Conservation (phyloP, 2,113 vertebrate species). For the Diadophis punctatus region DNA sequence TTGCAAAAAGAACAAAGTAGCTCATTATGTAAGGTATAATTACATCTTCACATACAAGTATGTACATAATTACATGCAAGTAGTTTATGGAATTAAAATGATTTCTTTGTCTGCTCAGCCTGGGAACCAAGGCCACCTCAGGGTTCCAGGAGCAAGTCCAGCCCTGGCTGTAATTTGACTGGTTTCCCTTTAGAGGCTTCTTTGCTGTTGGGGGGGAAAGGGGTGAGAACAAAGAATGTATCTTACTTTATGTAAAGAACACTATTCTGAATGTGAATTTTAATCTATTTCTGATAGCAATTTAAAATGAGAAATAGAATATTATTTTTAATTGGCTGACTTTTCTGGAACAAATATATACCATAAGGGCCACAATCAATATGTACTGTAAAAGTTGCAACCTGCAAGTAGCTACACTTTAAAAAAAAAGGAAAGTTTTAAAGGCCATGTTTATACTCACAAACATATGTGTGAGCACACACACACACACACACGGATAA, state of each 20-base stretch:
- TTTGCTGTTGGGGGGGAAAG: not conserved
- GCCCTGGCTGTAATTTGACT: not conserved
- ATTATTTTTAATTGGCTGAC: slow-evolving; percentile 2
- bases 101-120: not conserved
- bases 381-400: not conserved
- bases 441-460: not conserved
- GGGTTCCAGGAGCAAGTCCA: not conserved
- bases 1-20: not conserved
- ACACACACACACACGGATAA: not conserved
- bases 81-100: slow-evolving; percentile 9
- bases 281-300: not conserved
- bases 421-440: not conserved
- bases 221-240: not conserved
- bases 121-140: not conserved
- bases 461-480: not conserved
- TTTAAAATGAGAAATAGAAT: slow-evolving; percentile 10
- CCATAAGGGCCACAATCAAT: not conserved
- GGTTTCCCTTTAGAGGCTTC: not conserved
- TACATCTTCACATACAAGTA: too few relatives aligned
- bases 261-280: not conserved
- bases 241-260: not conserved
- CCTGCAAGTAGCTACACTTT: not conserved
- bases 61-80: too few relatives aligned
- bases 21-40: not conserved
- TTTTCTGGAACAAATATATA: not conserved